Evolutionary conservation across 2,113 vertebrate genomes (phyloP), one percentile per base, ranked within the genome.

Genomic region (Anarrhichthys ocellatus): DNA sequence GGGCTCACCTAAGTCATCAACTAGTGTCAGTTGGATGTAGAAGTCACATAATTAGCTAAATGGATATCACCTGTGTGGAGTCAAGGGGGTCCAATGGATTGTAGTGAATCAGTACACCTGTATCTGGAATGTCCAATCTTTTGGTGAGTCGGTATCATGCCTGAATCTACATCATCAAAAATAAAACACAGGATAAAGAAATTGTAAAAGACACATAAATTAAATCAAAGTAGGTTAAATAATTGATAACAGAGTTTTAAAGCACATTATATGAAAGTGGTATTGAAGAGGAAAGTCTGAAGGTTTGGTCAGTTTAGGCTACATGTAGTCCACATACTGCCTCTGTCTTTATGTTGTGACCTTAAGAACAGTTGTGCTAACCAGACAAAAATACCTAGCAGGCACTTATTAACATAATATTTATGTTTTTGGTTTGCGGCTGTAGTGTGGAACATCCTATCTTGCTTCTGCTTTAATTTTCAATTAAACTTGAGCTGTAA

Each of bases 401-500:
- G 56, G 24, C 56, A 59, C 24, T 22, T n/a, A 9, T 22, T 14
- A 14, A 27, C 56, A 29, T 27, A 24, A 58, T 77, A 34, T 58
- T 48, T 62, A 32, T 50, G 62, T 32, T 56, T 66, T 61, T 38
- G 70, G 62, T 80, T 78, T 81, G 46, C 58, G 1, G n/a, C 10
- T 13, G 11, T 50, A 72, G 27, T 11, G 3, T 79, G 58, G 34
- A 85, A n/a, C 46, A 46, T 68, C 58, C 63, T 7, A 62, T 76
- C 24, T 76, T 54, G 6, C 9, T 18, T 22, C 36, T 38, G 9
- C 18, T 66, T 83, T 72, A 38, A 78, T 44, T 62, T 71, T 66
- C 24, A 84, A 75, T 62, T 52, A 61, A 65, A 50, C 3, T 1
- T 85, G 50, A 78, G 46, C 13, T 36, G 20, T 2, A 4, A 36